phyloP scores from a whole-genome alignment of 2,113 vertebrate genomes.

The Halichoerus grypus region DNA sequence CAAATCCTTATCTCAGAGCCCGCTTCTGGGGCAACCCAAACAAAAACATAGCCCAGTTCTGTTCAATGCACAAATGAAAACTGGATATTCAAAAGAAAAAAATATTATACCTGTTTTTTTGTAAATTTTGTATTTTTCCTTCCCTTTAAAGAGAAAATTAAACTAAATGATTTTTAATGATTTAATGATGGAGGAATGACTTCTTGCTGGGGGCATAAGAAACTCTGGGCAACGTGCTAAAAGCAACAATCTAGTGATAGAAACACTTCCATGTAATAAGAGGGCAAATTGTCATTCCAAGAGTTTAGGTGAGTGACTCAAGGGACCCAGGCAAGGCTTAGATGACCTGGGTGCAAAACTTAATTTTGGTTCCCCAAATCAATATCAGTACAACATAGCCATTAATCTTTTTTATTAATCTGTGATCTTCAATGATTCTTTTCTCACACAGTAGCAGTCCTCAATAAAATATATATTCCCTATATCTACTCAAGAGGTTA shows the following conservation, averaged over 20 bases:
- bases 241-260: background rate
- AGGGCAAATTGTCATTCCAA: background rate
- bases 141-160: constrained; percentile 19
- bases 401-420: constrained; percentile 14
- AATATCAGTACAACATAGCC: background rate
- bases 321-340: background rate
- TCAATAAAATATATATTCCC: constrained; percentile 12
- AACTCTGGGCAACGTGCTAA: background rate
- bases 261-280: background rate
- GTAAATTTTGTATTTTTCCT: background rate
- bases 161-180: background rate
- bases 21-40: background rate
- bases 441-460: background rate
- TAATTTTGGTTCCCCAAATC: background rate
- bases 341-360: background rate
- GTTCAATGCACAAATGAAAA: background rate
- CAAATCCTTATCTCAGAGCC: background rate
- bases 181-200: background rate
- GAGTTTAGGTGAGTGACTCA: background rate
- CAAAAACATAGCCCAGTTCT: background rate
- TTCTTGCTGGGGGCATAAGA: background rate
- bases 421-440: background rate
- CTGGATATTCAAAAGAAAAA: background rate
- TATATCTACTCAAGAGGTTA: background rate
- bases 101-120: background rate